A percentile compares a stretch with the other conserved stretches of the same genome.
Evolutionary conservation across 2,113 vertebrate species (phyloP).

Genomic region (Eurypyga helias): DNA sequence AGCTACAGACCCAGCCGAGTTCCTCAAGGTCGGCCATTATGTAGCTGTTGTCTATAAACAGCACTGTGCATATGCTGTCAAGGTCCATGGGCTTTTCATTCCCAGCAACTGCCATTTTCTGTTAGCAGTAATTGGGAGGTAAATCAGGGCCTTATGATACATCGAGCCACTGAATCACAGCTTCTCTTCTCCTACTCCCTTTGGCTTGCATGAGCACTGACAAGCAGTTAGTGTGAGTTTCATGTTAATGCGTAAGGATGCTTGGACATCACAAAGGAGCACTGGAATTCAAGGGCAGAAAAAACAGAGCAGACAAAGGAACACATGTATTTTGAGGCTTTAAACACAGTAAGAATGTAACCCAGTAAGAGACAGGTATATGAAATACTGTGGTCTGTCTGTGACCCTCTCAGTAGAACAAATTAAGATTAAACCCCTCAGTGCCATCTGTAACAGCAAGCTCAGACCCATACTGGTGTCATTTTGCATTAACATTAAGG

Average conservation of each 20-base stretch:
- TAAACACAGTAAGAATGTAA: neutral
- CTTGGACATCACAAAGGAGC: neutral
- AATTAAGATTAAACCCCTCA: neutral
- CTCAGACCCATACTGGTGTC: neutral
- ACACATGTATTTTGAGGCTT: neutral
- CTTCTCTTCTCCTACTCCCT: neutral
- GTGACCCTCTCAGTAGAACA: neutral
- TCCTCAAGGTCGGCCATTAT: slow-evolving; percentile 26
- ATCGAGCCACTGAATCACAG: neutral
- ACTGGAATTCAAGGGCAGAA: neutral
- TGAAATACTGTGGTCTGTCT: neutral
- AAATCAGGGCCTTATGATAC: neutral
- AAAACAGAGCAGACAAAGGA: neutral
- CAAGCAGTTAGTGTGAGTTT: neutral
- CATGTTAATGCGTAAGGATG: neutral
- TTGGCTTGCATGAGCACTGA: neutral
- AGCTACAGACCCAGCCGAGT: neutral
- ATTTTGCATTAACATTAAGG: neutral
- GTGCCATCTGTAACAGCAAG: neutral
- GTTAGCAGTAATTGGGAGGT: neutral
- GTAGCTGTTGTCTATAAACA: slow-evolving; percentile 22
- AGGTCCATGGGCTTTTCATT: slow-evolving; percentile 13
- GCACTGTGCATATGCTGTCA: neutral
- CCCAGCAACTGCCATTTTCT: slow-evolving; percentile 17
- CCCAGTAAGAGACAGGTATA: neutral